Evolutionary conservation across 2,888 invertebrate species (phyloP).

Genomic region (Cephus sareptanus): DNA sequence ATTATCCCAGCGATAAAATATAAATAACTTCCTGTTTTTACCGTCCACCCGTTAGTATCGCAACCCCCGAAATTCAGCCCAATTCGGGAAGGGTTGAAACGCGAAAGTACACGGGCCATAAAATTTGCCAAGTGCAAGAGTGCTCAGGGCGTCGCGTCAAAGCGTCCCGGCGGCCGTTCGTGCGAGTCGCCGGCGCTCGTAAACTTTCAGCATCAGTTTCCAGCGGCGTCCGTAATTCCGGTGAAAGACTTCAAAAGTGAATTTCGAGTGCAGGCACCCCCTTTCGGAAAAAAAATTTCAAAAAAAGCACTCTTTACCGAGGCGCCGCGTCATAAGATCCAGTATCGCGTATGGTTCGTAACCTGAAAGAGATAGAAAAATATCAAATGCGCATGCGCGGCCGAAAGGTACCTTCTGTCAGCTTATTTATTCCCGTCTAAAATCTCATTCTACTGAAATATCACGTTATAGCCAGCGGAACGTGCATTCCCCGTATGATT

Average conservation of each 20-base stretch:
- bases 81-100: neutral
- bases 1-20: too few species aligned
- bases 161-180: neutral
- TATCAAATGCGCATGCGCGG: neutral
- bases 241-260: neutral
- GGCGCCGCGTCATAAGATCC: neutral
- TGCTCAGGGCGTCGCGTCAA: neutral
- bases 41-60: neutral
- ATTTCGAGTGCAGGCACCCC: too few species aligned
- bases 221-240: too few species aligned
- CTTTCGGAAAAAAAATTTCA: too few species aligned
- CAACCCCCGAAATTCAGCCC: neutral
- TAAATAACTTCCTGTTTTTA: too few species aligned
- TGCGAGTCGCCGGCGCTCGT: neutral
- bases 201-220: neutral
- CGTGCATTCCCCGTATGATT: constrained; percentile 62
- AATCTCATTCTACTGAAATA: constrained; percentile 60
- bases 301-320: too few species aligned
- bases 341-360: neutral
- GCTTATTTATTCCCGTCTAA: constrained; percentile 62
- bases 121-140: neutral
- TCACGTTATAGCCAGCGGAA: constrained; percentile 50
- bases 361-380: neutral
- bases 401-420: constrained; percentile 17
- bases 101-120: neutral